Percentiles rank a stretch among this genome's conserved stretches.
Evolutionary conservation across 2,113 vertebrate species (phyloP).

Genomic region (Oceanodroma tethys): DNA sequence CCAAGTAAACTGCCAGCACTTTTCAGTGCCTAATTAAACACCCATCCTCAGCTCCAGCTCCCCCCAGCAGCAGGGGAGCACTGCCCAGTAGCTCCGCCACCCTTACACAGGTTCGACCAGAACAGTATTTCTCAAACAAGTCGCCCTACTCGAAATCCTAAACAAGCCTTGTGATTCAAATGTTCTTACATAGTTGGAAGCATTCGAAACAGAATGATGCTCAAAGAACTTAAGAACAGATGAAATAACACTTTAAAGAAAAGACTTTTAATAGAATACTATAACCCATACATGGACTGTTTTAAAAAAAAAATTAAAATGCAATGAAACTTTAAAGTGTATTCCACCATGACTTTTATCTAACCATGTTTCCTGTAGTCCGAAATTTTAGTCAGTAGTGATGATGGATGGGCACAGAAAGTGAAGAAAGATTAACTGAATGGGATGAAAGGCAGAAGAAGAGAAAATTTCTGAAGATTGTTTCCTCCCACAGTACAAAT

Average conservation of each 20-base stretch:
- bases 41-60: too few relatives aligned
- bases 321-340: background rate
- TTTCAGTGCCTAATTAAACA: background rate
- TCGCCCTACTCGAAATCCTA: background rate
- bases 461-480: background rate
- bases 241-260: background rate
- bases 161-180: background rate
- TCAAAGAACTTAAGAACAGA: background rate
- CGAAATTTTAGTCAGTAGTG: background rate
- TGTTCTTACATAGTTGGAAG: background rate
- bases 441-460: background rate
- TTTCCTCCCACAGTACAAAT: conserved; percentile 48
- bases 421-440: background rate
- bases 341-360: background rate
- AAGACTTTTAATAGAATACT: background rate
- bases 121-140: background rate
- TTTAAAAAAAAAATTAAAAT: background rate
- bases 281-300: background rate
- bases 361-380: background rate
- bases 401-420: background rate
- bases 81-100: background rate
- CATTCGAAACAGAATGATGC: background rate
- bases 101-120: background rate
- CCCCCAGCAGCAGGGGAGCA: too few relatives aligned
- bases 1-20: background rate